Evolutionary conservation across 1,140 invertebrate genomes (phyloP), one percentile per base, ranked within the genome.

Genomic region (Sycobia sp.): DNA sequence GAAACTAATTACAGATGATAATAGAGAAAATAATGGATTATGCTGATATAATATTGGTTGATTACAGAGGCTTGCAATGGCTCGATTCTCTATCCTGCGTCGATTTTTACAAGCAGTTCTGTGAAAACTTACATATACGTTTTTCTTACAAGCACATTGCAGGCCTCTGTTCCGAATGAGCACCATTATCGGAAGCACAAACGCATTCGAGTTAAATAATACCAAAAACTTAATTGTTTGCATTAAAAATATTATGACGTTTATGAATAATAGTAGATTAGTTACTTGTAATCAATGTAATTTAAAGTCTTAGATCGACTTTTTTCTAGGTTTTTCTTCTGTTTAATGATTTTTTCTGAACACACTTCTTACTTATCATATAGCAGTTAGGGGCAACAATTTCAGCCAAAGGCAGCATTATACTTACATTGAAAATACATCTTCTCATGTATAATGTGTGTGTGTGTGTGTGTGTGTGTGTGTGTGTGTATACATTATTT

Each of bases 371-470:
- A 78, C 71, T 76, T 78, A 77, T 76, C 78, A 72, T 70, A 74
- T 78, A 80, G 78, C 76, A 77, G 73, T 74, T 71, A 69, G 75
- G 78, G 79, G 75, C 74, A 79, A 78, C 73, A 76, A 78, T 78
- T 58, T 77, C 73, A 81, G 77, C 76, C 75, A 76, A 80, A 79
- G 77, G 77, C 79, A 80, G 76, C 75, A 72, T 75, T 76, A 79
- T 78, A 71, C 74, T 77, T 78, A 77, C 69, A 74, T 56, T 67
- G 53, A 69, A 71, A 68, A 59, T 58, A 56, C 18, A 20, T 54
- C 23, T n/a, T 43, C 23, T 56, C 51, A 56, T 51, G 25, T 44
- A 51, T 44, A 58, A 32, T 56, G 44, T 50, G 53, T 68, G 66
- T 51, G 41, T 41, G 41, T 41, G n/a, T n/a, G n/a, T n/a, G n/a